Evolutionary conservation across 2,797 vertebrate species (phyloP).

Genomic region (Coendou prehensilis): DNA sequence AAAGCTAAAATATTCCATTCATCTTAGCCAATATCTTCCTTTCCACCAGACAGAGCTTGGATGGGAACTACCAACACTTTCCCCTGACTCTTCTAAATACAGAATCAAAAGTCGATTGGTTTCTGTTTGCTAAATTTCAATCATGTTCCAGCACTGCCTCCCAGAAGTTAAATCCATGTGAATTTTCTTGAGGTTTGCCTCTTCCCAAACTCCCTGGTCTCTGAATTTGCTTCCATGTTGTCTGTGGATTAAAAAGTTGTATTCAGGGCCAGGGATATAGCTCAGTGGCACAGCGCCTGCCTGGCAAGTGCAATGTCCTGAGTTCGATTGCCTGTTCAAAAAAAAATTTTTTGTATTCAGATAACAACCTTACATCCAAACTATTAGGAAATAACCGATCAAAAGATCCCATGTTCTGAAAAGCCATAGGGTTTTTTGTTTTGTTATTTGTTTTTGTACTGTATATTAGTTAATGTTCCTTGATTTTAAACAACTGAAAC

Average conservation of each 20-base stretch:
- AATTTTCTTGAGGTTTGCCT: constrained; percentile 44
- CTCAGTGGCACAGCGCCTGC: too few relatives aligned
- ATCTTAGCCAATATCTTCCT: constrained; percentile 47
- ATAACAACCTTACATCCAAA: constrained; percentile 42
- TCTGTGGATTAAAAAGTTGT: neutral
- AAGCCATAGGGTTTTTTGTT: neutral
- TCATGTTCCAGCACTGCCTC: constrained; percentile 38
- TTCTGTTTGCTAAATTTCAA: constrained; percentile 71
- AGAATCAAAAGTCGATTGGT: constrained; percentile 45
- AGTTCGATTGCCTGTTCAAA: too few relatives aligned
- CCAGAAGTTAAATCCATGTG: neutral
- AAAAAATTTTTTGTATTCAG: constrained; percentile 28
- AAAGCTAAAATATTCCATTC: constrained; percentile 63
- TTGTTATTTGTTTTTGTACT: constrained; percentile 8
- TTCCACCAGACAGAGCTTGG: constrained; percentile 54
- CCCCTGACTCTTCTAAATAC: constrained; percentile 50
- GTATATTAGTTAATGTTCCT: neutral
- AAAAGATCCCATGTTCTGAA: constrained; percentile 24
- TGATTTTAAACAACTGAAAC: neutral
- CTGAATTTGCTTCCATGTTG: constrained; percentile 1
- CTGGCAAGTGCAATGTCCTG: too few relatives aligned
- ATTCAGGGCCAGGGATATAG: too few relatives aligned
- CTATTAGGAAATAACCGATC: neutral
- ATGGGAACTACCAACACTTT: constrained; percentile 63
- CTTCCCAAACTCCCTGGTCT: constrained; percentile 37